Evolutionary conservation across 2,888 invertebrate species (phyloP).

Genomic region (Dusona sp.): DNA sequence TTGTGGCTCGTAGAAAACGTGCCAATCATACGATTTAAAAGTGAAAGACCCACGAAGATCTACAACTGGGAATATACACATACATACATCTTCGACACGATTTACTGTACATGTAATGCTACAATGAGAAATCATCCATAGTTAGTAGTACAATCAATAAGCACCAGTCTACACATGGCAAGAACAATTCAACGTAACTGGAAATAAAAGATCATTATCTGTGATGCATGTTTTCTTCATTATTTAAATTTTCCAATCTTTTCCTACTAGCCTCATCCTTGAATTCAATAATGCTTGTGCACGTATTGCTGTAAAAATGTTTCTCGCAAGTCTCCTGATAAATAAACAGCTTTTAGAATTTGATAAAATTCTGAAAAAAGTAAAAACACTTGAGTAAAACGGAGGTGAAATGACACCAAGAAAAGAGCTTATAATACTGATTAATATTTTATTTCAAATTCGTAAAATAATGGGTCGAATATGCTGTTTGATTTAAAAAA

Average conservation of each 20-base stretch:
- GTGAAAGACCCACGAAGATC: background rate
- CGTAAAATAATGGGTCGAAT: background rate
- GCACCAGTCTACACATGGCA: background rate
- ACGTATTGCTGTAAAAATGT: background rate
- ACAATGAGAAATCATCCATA: background rate
- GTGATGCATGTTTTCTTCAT: background rate
- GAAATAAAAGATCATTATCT: background rate
- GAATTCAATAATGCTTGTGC: background rate
- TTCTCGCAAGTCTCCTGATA: background rate
- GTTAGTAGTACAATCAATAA: background rate
- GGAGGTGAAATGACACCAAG: background rate
- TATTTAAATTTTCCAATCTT: background rate
- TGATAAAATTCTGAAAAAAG: background rate
- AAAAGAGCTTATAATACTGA: background rate
- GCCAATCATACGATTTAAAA: background rate
- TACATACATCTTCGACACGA: background rate
- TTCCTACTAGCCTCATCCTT: conserved; percentile 13
- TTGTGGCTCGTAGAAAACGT: background rate
- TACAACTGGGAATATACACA: background rate
- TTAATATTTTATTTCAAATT: background rate
- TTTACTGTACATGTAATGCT: background rate
- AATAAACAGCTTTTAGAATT: background rate
- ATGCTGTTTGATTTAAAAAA: background rate
- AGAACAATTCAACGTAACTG: background rate
- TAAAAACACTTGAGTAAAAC: background rate